Base-by-base conservation (phyloP, 2,113 vertebrate species). In the Phyllostomus discolor region DNA sequence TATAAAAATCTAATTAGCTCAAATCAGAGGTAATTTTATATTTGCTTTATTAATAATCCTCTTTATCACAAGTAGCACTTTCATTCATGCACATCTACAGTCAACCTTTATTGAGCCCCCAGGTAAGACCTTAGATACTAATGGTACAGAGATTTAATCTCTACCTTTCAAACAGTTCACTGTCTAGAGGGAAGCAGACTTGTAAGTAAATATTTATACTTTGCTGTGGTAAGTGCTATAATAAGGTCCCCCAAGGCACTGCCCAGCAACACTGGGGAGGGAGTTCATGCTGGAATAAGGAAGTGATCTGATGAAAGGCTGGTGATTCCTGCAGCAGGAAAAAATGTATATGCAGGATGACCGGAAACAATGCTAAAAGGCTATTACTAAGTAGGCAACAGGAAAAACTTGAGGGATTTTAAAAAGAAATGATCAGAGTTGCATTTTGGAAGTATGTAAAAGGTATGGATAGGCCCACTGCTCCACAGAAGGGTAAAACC, bases 11-110 rank as follows among this genome's bases (percentile, higher is more conserved):
- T 91, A 72, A 66, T 91, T 48, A 86, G 52, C 24, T 96, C 50
- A 93, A 90, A 24, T 83, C 48, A 96, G 41, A 81, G 28, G 16
- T 85, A 80, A 84, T 22, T 80, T 94, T 95, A 70, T 22, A 94
- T 70, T 94, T 95, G 66, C 33, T 62, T 94, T 88, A 41, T 78
- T 85, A 88, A 90, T 70, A 90, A 66, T 70, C 46, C 28, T 57
- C 52, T 81, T 95, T 94, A 87, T 73, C 79, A 91, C 62, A 90
- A 22, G n/a, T 79, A 82, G 78, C 24, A 83, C 35, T 78, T 94
- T 91, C 67, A 85, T 48, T 91, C 52, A 83, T 73, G 7, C 10
- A 62, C 33, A 84, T 78, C 31, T 94, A 83, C 11, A 94, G 89
- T 64, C 69, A 92, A 52, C 70, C 78, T 86, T 94, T 83, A 35